Evolutionary conservation across 1,140 invertebrate species (phyloP), one percentile per base, ranked within the genome.

Genomic region (Mizuhopecten yessoensis): DNA sequence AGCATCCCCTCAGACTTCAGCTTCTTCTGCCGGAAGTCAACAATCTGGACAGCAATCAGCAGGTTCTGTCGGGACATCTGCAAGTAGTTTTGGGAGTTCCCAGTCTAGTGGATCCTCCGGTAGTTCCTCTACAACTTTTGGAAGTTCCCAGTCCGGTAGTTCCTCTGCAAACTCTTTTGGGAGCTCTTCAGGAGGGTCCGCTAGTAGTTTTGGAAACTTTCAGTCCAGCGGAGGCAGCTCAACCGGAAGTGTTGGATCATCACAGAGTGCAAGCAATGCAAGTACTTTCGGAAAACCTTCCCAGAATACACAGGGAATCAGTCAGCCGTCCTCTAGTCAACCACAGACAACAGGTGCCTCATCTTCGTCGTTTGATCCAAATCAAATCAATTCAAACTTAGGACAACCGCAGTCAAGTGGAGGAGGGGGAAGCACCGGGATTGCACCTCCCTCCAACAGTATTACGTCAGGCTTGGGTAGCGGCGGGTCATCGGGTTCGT

Each of bases 361-460:
- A n/a, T n/a, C n/a, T n/a, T n/a, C n/a, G n/a, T 87, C 90, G 13
- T 92, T 92, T 86, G 91, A 92, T 90, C 89, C 91, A 9, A 92
- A 89, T 88, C 57, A 90, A 34, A 33, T 89, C 17, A 92, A 92
- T 42, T 75, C 57, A 75, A 75, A 75, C n/a, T n/a, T 75, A 29
- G 57, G 57, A 20, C 39, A 88, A 88, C 10, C 87, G 23, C 34
- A 88, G n/a, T 45, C 87, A 39, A 88, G 34, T 39, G 7, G 39
- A 0, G n/a, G n/a, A n/a, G 17, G 45, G 42, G 42, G 86, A 88
- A 42, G 29, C 33, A 88, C 87, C 2, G 89, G 89, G 29, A 49
- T 34, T 33, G 39, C 45, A 9, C 87, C 87, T 87, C 39, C 39
- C 57, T 29, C 89, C n/a, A 39, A 33, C 13, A 75, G n/a, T 75